Evolutionary conservation across 2,113 vertebrate species (phyloP).

Genomic region (Carettochelys insculpta): DNA sequence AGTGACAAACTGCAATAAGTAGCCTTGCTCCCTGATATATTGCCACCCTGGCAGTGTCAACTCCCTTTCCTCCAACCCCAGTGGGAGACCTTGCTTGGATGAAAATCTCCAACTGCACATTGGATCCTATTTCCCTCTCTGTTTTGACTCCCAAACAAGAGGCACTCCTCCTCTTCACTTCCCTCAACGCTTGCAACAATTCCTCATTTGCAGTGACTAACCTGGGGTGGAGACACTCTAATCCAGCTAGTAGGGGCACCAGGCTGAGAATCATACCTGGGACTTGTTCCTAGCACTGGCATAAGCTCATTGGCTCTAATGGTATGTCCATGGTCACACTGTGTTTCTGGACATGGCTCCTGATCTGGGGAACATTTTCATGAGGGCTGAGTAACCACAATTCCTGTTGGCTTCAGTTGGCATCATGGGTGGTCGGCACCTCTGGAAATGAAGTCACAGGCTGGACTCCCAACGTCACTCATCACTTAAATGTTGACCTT

Average conservation of each 20-base stretch:
- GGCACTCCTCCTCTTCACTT: neutral
- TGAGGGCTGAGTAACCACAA: neutral
- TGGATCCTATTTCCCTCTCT: slow-evolving; percentile 16
- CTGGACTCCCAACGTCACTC: neutral
- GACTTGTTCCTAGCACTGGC: neutral
- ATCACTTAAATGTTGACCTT: neutral
- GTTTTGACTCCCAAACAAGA: neutral
- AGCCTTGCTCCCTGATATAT: slow-evolving; percentile 30
- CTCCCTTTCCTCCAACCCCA: neutral
- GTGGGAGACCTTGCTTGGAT: neutral
- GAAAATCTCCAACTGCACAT: neutral
- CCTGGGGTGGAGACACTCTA: neutral
- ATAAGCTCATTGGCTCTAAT: neutral
- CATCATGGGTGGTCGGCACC: neutral
- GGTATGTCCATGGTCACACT: neutral
- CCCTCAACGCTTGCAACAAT: neutral
- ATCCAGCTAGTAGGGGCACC: neutral
- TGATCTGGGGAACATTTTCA: neutral
- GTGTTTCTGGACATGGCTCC: neutral
- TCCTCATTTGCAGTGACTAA: neutral
- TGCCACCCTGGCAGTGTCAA: slow-evolving; percentile 3
- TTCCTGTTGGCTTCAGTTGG: neutral
- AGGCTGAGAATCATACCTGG: neutral
- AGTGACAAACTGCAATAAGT: slow-evolving; percentile 53
- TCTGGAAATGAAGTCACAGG: neutral